A percentile compares a stretch with the other conserved stretches of the same genome.
Conservation (phyloP, 2,888 invertebrate genomes). For the Zygothrica quintamaculata region DNA sequence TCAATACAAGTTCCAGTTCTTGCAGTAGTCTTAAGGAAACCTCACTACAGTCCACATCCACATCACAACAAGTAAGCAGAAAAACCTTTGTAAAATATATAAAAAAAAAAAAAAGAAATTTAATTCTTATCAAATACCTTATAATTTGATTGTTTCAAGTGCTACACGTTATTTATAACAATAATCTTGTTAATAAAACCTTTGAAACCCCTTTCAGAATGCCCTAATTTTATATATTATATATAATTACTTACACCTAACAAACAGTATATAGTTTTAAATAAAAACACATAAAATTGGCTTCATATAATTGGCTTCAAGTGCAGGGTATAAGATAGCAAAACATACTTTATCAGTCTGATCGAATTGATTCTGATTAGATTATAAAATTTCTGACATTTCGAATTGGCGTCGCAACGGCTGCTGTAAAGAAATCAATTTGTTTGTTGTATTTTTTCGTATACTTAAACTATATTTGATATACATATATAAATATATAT, state of each 20-base stretch:
- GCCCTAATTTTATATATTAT: no score
- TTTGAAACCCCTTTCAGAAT: neutral
- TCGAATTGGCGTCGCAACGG: constrained; percentile 51
- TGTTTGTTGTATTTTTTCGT: constrained; percentile 3
- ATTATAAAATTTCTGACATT: constrained; percentile 38
- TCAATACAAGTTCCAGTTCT: constrained; percentile 83
- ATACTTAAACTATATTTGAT: constrained; percentile 18
- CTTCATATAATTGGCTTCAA: neutral
- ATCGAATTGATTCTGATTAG: constrained; percentile 36
- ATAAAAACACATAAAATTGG: no score
- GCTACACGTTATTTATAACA: constrained; percentile 21
- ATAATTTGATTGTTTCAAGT: constrained; percentile 12
- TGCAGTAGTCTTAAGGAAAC: constrained; percentile 85
- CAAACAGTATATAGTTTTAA: no score
- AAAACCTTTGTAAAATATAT: no score
- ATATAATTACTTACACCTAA: no score
- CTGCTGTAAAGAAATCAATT: constrained; percentile 50
- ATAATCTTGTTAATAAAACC: no score
- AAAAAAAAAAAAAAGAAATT: constrained; percentile 2
- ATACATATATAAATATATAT: constrained; percentile 18
- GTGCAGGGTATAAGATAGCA: neutral
- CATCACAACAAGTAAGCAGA: constrained; percentile 83
- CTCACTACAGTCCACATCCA: constrained; percentile 82
- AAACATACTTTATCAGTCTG: constrained; percentile 11
- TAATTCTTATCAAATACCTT: constrained; percentile 17